These are phyloP conservation scores for Stenopsyche tienmushanensis DNA, from an alignment of 1,140 invertebrate species.

Conservation along the genomic window DNA sequence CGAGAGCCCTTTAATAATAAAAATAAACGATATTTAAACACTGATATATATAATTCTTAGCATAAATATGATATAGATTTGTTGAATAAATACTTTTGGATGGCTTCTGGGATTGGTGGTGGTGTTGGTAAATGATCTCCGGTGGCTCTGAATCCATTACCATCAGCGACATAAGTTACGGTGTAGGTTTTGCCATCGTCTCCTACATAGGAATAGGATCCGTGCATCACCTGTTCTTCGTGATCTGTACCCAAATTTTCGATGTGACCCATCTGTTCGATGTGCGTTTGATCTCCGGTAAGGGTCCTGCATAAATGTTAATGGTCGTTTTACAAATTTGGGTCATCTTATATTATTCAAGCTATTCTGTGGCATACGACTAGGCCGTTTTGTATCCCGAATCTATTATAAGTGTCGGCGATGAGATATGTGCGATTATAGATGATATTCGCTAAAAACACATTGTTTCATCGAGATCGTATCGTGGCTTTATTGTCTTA, in stretches of 20 bases:
- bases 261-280: constrained; percentile 54
- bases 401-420: too few species aligned
- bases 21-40: constrained; percentile 5
- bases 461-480: too few species aligned
- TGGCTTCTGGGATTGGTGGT: constrained; percentile 54
- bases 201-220: constrained; percentile 63
- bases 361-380: neutral
- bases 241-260: constrained; percentile 52
- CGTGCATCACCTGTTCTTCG: constrained; percentile 61
- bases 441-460: neutral
- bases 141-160: constrained; percentile 59
- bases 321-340: neutral
- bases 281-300: constrained; percentile 50
- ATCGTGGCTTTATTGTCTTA: too few species aligned
- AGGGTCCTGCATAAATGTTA: constrained; percentile 22
- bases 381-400: too few species aligned
- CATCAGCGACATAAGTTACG: constrained; percentile 69
- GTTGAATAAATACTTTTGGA: constrained; percentile 49
- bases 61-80: neutral
- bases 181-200: constrained; percentile 63
- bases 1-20: constrained; percentile 45
- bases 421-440: neutral
- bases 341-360: neutral
- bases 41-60: neutral
- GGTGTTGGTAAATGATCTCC: constrained; percentile 82